Percentiles rank a stretch among this genome's conserved stretches.
Evolutionary conservation across 2,797 vertebrate species (phyloP).

Genomic region (Dromococcyx pavoninus): DNA sequence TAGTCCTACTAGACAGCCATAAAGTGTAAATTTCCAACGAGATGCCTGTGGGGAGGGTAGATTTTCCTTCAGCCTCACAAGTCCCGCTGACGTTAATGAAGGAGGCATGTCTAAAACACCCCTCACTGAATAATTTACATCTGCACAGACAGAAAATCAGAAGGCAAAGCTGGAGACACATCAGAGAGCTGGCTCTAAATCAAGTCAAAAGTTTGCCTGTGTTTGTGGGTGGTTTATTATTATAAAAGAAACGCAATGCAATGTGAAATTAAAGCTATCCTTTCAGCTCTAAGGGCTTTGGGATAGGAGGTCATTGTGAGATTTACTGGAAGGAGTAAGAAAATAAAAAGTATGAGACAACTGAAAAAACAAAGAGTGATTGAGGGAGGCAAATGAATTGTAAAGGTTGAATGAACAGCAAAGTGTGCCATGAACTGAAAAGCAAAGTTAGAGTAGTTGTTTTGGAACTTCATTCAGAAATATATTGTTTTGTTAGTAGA

Average conservation of each 20-base stretch:
- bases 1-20: neutral
- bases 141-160: constrained; percentile 41
- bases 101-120: constrained; percentile 51
- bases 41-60: constrained; percentile 9
- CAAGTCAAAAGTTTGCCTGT: constrained; percentile 44
- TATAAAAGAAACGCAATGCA: constrained; percentile 18
- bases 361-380: neutral
- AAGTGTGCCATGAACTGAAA: neutral
- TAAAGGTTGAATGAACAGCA: neutral
- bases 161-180: constrained; percentile 59
- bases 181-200: constrained; percentile 57
- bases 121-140: constrained; percentile 59
- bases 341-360: neutral
- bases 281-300: neutral
- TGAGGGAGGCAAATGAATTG: neutral
- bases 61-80: constrained; percentile 48
- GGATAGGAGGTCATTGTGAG: neutral
- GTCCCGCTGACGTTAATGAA: constrained; percentile 56
- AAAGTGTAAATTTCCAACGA: constrained; percentile 51
- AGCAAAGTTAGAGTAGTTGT: neutral
- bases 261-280: constrained; percentile 34
- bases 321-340: neutral
- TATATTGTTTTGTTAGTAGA: neutral
- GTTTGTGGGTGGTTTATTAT: constrained; percentile 51
- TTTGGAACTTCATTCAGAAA: neutral